phyloP scores from a whole-genome alignment of 2,797 vertebrate species.

The Acanthurus leucopareius region DNA sequence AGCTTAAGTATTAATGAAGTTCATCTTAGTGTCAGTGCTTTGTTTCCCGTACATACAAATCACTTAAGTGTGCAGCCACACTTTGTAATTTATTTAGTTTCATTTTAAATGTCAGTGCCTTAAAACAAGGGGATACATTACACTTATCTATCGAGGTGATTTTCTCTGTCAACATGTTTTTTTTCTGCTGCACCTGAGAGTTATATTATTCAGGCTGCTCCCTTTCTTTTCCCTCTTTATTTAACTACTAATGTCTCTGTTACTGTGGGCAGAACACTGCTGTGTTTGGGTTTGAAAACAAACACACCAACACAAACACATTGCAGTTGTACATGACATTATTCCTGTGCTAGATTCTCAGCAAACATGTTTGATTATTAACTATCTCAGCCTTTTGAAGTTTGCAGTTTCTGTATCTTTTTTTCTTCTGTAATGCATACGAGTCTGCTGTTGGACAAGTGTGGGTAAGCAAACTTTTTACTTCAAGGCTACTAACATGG shows the following conservation, averaged over 20 bases:
- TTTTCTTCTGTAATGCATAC: not conserved
- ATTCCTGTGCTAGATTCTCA: not conserved
- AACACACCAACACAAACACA: constrained; percentile 1
- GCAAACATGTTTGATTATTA: not conserved
- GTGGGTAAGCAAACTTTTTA: not conserved
- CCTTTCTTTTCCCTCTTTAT: constrained; percentile 22
- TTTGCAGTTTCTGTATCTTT: not conserved
- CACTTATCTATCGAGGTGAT: constrained; percentile 19
- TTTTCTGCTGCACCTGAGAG: constrained; percentile 28
- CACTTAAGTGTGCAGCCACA: constrained; percentile 54
- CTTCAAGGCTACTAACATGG: not conserved
- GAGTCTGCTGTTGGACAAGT: not conserved
- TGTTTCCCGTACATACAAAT: constrained; percentile 80
- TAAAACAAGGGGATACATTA: constrained; percentile 26
- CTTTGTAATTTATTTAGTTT: constrained; percentile 54
- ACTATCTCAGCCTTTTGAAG: too few relatives aligned
- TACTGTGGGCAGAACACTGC: constrained; percentile 29
- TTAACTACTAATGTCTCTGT: constrained; percentile 56
- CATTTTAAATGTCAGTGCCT: constrained; percentile 53
- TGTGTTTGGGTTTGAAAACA: constrained; percentile 19
- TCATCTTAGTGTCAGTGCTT: constrained; percentile 70
- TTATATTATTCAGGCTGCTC: constrained; percentile 41
- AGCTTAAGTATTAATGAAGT: constrained; percentile 81
- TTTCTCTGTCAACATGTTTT: constrained; percentile 32
- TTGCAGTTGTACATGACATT: not conserved